Conservation (phyloP, 2,113 vertebrate genomes). For the Malurus melanocephalus region DNA sequence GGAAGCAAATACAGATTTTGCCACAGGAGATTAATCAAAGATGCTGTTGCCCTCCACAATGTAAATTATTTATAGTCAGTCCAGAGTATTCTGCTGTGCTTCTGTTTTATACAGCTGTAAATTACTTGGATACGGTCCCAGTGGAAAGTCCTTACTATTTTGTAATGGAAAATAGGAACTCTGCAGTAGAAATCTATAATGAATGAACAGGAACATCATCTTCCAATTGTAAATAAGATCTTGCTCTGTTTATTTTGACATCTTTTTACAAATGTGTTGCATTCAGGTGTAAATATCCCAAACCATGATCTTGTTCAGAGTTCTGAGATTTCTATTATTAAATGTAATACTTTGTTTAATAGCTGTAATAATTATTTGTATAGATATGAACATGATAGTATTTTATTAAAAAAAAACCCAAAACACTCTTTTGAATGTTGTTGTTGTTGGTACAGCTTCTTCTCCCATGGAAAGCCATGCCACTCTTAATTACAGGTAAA, state of each 20-base stretch:
- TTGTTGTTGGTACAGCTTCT: neutral
- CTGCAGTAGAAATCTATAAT: conserved; percentile 65
- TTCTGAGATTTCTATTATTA: conserved; percentile 79
- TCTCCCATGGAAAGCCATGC: neutral
- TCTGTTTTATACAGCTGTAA: conserved; percentile 64
- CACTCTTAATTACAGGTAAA: neutral
- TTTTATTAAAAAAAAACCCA: conserved; percentile 80
- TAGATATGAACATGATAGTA: conserved; percentile 77
- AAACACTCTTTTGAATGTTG: neutral
- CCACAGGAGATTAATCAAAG: conserved; percentile 56
- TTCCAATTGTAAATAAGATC: conserved; percentile 75
- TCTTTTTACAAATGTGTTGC: conserved; percentile 75
- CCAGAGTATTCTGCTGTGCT: conserved; percentile 53
- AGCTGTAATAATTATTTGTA: conserved; percentile 84
- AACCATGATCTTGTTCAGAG: conserved; percentile 73
- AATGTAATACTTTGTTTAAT: conserved; percentile 79
- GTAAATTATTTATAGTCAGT: conserved; percentile 59
- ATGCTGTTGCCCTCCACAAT: conserved; percentile 44
- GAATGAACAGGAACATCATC: conserved; percentile 63
- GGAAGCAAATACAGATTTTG: conserved; percentile 47
- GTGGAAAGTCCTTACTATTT: conserved; percentile 59
- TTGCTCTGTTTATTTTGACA: conserved; percentile 76
- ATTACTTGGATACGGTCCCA: conserved; percentile 47
- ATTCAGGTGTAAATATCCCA: conserved; percentile 76
- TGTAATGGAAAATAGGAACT: conserved; percentile 62